Evolutionary conservation across 1,140 invertebrate species (phyloP).

Genomic region (Atta texana): DNA sequence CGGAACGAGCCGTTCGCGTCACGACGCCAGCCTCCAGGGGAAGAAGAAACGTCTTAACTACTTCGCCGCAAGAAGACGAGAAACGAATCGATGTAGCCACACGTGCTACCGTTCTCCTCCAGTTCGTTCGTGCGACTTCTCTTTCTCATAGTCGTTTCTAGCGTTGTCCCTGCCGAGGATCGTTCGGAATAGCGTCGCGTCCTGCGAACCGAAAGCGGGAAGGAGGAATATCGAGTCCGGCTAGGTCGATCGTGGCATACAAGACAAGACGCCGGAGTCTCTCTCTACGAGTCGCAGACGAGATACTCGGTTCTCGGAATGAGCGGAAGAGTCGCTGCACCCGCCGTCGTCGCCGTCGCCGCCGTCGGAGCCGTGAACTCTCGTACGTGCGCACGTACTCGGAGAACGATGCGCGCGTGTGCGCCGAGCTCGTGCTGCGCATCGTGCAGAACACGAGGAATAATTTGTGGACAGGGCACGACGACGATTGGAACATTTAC

Average conservation of each 20-base stretch:
- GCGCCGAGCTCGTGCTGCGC: constrained; percentile 73
- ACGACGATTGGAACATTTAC: constrained; percentile 79
- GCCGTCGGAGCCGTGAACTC: constrained; percentile 60
- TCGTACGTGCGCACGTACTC: constrained; percentile 62
- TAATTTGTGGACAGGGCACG: constrained; percentile 84
- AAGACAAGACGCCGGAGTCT: constrained; percentile 72
- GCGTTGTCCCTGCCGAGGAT: background rate
- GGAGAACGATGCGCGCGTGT: constrained; percentile 60
- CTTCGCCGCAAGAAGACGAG: constrained; percentile 64
- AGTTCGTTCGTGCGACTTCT: constrained; percentile 30
- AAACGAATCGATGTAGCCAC: constrained; percentile 72
- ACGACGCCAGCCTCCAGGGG: constrained; percentile 25
- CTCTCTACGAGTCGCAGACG: constrained; percentile 72
- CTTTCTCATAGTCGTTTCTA: constrained; percentile 28
- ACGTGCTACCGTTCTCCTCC: constrained; percentile 63
- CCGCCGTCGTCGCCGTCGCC: constrained; percentile 28
- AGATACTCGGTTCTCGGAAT: constrained; percentile 80
- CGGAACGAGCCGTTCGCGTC: constrained; percentile 56
- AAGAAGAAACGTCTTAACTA: constrained; percentile 64
- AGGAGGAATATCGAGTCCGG: constrained; percentile 45
- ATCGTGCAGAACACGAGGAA: constrained; percentile 81
- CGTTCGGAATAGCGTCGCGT: constrained; percentile 52
- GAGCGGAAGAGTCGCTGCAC: constrained; percentile 72
- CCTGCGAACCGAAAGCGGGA: constrained; percentile 33
- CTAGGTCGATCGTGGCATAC: constrained; percentile 84